phyloP scores from a whole-genome alignment of 2,797 vertebrate species.

The Protonibea diacanthus region DNA sequence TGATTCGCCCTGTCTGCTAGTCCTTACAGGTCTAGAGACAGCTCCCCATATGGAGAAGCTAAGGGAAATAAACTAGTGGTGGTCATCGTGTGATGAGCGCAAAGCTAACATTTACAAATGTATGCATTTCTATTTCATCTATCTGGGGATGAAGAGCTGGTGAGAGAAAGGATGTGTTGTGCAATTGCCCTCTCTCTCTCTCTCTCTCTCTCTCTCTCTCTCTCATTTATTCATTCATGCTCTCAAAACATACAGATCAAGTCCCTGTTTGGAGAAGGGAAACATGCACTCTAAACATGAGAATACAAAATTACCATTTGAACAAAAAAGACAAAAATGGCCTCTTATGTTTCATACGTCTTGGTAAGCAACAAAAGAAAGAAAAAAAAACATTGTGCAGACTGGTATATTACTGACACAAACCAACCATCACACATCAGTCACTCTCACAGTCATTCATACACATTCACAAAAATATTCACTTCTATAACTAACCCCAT shows the following conservation, averaged over 20 bases:
- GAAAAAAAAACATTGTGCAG: slow-evolving; percentile 83
- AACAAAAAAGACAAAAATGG: slow-evolving; percentile 83
- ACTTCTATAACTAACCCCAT: slow-evolving; percentile 85
- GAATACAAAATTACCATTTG: slow-evolving; percentile 82
- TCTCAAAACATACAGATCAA: slow-evolving; percentile 61
- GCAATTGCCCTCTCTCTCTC: slow-evolving; percentile 81
- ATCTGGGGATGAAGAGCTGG: slow-evolving; percentile 84
- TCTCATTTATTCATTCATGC: slow-evolving; percentile 44
- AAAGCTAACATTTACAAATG: slow-evolving; percentile 83
- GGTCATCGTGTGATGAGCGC: slow-evolving; percentile 66
- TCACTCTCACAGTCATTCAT: slow-evolving; percentile 60
- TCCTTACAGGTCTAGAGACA: slow-evolving; percentile 73
- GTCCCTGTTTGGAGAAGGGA: slow-evolving; percentile 67
- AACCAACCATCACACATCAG: slow-evolving; percentile 69
- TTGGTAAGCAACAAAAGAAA: slow-evolving; percentile 82
- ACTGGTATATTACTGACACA: slow-evolving; percentile 84
- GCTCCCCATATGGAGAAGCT: slow-evolving; percentile 59
- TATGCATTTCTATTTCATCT: slow-evolving; percentile 77
- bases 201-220: slow-evolving; percentile 68
- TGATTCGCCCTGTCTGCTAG: slow-evolving; percentile 66
- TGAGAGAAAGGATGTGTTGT: slow-evolving; percentile 88
- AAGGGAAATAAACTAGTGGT: slow-evolving; percentile 73
- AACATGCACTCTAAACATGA: slow-evolving; percentile 67
- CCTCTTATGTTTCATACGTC: slow-evolving; percentile 87
- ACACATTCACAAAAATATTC: slow-evolving; percentile 86